phyloP scores from a whole-genome alignment of 2,888 invertebrate species.

The Troglohyphantes excavatus region DNA sequence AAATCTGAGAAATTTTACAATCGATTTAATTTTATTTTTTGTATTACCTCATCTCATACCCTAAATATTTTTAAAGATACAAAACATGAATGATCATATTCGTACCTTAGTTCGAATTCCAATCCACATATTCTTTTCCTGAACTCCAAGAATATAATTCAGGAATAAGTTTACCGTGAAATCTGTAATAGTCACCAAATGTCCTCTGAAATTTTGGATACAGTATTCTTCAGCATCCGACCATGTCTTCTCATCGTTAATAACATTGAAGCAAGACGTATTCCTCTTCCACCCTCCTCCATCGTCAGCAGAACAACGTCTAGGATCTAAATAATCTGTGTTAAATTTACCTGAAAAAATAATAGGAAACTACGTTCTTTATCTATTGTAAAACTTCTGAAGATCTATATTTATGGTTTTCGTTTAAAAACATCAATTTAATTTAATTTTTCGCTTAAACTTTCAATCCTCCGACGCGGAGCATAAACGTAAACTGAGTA shows the following conservation, averaged over 20 bases:
- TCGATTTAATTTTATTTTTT: no score
- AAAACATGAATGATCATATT: no score
- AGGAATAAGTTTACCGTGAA: slow-evolving; percentile 24
- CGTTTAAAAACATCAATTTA: no score
- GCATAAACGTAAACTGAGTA: no score
- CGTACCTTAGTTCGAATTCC: slow-evolving; percentile 49
- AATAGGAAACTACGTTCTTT: no score
- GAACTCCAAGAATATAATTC: background rate
- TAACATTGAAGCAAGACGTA: slow-evolving; percentile 31
- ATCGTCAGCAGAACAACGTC: background rate
- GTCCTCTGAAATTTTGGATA: slow-evolving; percentile 8
- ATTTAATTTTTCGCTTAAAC: no score
- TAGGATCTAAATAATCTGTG: background rate
- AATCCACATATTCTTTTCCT: slow-evolving; percentile 22
- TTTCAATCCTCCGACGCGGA: no score
- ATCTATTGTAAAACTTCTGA: no score
- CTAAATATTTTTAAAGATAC: no score
- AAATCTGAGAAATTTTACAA: no score
- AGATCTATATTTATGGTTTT: no score
- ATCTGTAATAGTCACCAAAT: slow-evolving; percentile 51
- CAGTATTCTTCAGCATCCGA: slow-evolving; percentile 51
- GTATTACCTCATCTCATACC: no score
- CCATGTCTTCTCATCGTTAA: background rate
- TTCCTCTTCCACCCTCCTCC: slow-evolving; percentile 34
- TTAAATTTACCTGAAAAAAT: background rate